Conservation (phyloP, 2,113 vertebrate genomes). For the Rhinopithecus roxellana region DNA sequence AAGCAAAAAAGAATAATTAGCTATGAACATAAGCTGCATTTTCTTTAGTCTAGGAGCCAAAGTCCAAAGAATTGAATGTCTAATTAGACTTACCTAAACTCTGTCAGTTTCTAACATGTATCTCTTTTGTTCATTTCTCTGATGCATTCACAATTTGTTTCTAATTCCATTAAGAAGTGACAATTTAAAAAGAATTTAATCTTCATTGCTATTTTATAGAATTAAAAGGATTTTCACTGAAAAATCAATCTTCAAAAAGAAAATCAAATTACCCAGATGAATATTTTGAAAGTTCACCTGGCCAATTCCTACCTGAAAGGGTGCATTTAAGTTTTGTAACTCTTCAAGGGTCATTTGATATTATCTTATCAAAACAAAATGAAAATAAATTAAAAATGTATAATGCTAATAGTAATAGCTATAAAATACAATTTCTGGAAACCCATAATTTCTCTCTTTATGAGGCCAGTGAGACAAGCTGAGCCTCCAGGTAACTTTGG, state of each 20-base stretch:
- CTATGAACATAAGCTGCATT: not conserved
- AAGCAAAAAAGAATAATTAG: not conserved
- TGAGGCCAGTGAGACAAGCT: not conserved
- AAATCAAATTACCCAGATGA: not conserved
- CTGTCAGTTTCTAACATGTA: not conserved
- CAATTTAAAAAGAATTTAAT: not conserved
- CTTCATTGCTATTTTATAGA: not conserved
- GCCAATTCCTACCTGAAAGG: constrained; percentile 83
- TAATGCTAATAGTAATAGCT: not conserved
- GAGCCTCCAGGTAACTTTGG: not conserved
- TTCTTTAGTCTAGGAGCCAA: not conserved
- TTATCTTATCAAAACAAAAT: constrained; percentile 77
- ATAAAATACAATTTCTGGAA: not conserved
- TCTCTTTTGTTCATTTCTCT: constrained; percentile 48
- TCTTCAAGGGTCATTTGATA: constrained; percentile 82
- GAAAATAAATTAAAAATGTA: constrained; percentile 48
- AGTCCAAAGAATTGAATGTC: not conserved
- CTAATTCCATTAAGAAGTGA: constrained; percentile 36
- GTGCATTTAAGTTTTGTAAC: constrained; percentile 81
- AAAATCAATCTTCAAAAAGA: constrained; percentile 22
- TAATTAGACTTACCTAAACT: constrained; percentile 38
- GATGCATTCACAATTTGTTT: constrained; percentile 20
- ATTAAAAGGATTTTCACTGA: constrained; percentile 23
- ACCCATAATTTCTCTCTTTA: not conserved
- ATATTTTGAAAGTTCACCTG: not conserved